These are phyloP conservation scores for Pterobdella sp. DNA, from an alignment of 2,888 invertebrate species.

Conservation along the genomic window DNA sequence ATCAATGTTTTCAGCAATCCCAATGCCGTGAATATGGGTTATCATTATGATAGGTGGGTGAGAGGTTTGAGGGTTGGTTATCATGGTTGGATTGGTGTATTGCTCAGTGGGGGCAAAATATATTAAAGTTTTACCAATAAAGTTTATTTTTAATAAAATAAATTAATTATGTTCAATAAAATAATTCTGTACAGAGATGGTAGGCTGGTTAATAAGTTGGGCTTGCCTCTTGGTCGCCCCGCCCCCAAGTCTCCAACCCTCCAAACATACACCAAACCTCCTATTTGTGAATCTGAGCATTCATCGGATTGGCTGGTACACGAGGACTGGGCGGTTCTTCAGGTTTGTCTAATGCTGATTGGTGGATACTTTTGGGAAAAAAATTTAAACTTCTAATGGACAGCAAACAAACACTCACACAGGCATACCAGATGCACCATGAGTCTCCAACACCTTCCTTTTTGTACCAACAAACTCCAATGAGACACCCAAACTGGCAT, in stretches of 20 bases:
- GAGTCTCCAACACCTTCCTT: slow-evolving; percentile 67
- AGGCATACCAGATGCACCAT: slow-evolving; percentile 56
- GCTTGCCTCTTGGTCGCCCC: slow-evolving; percentile 36
- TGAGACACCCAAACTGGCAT: slow-evolving; percentile 78
- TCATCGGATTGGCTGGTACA: slow-evolving; percentile 79
- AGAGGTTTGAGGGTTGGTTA: too few relatives aligned
- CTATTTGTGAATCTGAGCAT: slow-evolving; percentile 48
- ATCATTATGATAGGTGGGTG: slow-evolving; percentile 11
- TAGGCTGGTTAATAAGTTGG: slow-evolving; percentile 61
- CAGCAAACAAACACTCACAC: slow-evolving; percentile 39
- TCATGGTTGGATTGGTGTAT: too few relatives aligned
- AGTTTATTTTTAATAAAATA: too few relatives aligned
- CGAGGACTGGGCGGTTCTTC: slow-evolving; percentile 78
- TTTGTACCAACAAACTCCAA: slow-evolving; percentile 50
- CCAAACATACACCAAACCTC: slow-evolving; percentile 30
- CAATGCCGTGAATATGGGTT: not conserved
- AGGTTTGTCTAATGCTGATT: slow-evolving; percentile 40
- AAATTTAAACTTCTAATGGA: too few relatives aligned
- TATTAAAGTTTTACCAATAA: too few relatives aligned
- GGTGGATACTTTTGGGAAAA: not conserved
- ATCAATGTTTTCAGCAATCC: not conserved
- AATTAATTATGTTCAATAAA: too few relatives aligned
- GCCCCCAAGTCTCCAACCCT: slow-evolving; percentile 19
- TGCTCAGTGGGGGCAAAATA: too few relatives aligned
- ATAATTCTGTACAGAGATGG: slow-evolving; percentile 69